Evolutionary conservation across 1,140 invertebrate species (phyloP).

Genomic region (Ceratina japonica): DNA sequence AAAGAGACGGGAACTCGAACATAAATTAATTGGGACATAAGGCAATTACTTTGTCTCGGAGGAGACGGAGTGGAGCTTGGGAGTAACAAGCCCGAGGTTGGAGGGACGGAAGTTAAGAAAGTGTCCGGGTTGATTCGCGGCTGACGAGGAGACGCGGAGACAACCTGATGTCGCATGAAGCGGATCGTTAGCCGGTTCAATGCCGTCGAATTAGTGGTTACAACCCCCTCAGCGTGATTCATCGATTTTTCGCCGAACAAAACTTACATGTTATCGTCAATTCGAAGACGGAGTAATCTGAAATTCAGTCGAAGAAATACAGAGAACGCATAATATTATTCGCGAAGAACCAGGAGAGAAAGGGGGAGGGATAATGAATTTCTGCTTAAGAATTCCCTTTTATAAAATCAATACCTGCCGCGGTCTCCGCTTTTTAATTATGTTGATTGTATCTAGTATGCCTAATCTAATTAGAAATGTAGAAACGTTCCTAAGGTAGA

Average conservation of each 20-base stretch:
- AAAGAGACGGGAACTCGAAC: slow-evolving; percentile 61
- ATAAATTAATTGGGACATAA: slow-evolving; percentile 76
- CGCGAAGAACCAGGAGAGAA: background rate
- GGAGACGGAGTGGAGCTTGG: background rate
- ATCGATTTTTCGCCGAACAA: background rate
- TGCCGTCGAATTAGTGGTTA: background rate
- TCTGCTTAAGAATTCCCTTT: slow-evolving; percentile 39
- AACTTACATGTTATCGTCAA: background rate
- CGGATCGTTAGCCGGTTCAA: slow-evolving; percentile 15
- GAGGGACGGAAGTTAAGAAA: slow-evolving; percentile 38
- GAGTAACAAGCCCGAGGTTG: background rate
- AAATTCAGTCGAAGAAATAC: background rate
- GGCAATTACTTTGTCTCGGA: slow-evolving; percentile 63
- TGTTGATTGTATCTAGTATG: too few species aligned
- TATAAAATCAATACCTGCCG: slow-evolving; percentile 34
- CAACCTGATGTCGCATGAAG: background rate
- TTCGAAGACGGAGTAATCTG: background rate
- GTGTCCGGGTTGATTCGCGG: slow-evolving; percentile 10
- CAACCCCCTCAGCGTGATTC: background rate
- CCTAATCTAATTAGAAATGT: too few species aligned
- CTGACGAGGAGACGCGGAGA: background rate
- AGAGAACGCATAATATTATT: slow-evolving; percentile 14
- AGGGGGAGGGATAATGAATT: slow-evolving; percentile 10
- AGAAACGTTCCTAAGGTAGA: too few species aligned
- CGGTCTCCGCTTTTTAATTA: background rate